Percentiles rank a stretch among this genome's conserved stretches.
Conservation (phyloP, 2,888 invertebrate genomes). For the Euphydryas editha region DNA sequence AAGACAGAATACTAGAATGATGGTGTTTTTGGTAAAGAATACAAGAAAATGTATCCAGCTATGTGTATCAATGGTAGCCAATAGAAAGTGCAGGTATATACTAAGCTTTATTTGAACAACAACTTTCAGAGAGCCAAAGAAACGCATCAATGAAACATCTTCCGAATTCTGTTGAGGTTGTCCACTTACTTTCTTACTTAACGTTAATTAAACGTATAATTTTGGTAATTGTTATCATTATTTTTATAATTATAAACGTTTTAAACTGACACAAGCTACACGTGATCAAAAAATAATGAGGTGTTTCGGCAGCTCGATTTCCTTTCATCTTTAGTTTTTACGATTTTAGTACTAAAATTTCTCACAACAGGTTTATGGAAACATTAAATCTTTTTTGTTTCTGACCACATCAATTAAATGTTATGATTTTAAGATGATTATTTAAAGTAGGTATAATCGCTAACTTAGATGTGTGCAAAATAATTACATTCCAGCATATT, state of each 20-base stretch:
- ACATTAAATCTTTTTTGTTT: not conserved
- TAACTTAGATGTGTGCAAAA: not conserved
- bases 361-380: not conserved
- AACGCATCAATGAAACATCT: constrained; percentile 41
- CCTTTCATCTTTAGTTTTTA: constrained; percentile 19
- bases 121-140: constrained; percentile 29
- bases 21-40: no score
- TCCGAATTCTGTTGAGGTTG: constrained; percentile 38
- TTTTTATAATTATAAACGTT: constrained; percentile 20
- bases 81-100: not conserved
- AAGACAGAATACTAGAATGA: no score
- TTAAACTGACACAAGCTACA: constrained; percentile 24
- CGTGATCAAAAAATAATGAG: constrained; percentile 34
- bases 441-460: not conserved
- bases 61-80: not conserved
- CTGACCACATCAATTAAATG: constrained; percentile 7
- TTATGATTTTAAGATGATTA: not conserved
- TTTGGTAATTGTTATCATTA: constrained; percentile 39
- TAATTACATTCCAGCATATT: not conserved
- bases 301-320: constrained; percentile 20
- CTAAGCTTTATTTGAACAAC: constrained; percentile 5
- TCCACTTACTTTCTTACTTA: constrained; percentile 39
- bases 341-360: constrained; percentile 4
- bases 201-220: constrained; percentile 38
- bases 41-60: no score